phyloP scores from a whole-genome alignment of 2,113 vertebrate species.

The Trachemys scripta region DNA sequence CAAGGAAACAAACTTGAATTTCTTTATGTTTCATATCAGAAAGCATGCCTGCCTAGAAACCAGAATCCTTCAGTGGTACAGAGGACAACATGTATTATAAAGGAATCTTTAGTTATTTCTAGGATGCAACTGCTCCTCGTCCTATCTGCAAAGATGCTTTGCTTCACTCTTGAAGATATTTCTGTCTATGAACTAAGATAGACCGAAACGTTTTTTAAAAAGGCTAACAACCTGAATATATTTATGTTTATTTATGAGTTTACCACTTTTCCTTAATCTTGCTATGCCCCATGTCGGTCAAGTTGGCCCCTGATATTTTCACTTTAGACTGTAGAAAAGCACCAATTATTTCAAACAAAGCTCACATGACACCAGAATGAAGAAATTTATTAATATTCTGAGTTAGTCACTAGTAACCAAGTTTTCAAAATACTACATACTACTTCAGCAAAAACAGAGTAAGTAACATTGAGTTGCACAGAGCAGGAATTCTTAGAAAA shows the following conservation, averaged over 20 bases:
- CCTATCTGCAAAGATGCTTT: not conserved
- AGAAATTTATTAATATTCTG: not conserved
- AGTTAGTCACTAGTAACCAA: not conserved
- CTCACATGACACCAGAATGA: not conserved
- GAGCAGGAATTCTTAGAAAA: not conserved
- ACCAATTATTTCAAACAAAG: not conserved
- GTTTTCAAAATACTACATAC: not conserved
- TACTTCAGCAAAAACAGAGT: not conserved
- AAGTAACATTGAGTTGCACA: not conserved
- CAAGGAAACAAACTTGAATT: not conserved
- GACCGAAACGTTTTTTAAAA: not conserved
- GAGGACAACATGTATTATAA: not conserved
- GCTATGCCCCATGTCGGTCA: not conserved
- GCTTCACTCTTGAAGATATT: not conserved
- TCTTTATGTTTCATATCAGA: not conserved
- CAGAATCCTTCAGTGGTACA: not conserved
- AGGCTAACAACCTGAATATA: not conserved
- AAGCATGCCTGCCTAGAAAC: not conserved
- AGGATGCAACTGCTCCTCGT: accelerated
- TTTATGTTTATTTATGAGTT: accelerated
- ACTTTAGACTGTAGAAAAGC: not conserved
- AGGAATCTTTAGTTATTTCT: not conserved
- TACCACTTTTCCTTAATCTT: not conserved
- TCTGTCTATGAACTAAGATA: not conserved
- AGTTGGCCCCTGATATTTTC: not conserved